These are phyloP conservation scores for Henricia sp. DNA, from an alignment of 53 echinoderm and acorn worm genomes.

Conservation along the genomic window DNA sequence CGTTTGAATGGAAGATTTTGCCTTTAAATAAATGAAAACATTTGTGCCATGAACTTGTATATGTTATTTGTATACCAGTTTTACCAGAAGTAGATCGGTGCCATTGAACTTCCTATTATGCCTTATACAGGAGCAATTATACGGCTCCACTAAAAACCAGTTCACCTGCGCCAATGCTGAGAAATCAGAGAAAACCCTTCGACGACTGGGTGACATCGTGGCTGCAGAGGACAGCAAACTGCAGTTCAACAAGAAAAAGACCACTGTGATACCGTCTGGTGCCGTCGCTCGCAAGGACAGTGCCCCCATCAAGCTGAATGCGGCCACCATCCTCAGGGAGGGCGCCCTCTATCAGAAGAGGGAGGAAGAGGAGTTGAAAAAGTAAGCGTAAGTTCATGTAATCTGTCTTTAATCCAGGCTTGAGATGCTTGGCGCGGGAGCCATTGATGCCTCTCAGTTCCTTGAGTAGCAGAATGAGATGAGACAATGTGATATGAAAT, in stretches of 20 bases:
- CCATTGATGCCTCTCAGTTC: slow-evolving; percentile 93
- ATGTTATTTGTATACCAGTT: too few species aligned
- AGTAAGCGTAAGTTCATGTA: slow-evolving; percentile 75
- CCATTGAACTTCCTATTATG: neutral
- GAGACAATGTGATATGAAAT: slow-evolving; percentile 83
- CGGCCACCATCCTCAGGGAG: slow-evolving; percentile 93
- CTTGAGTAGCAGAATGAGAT: slow-evolving; percentile 89
- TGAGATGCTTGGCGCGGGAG: slow-evolving; percentile 84
- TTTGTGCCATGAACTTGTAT: too few species aligned
- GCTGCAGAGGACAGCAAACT: slow-evolving; percentile 83
- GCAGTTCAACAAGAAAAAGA: slow-evolving; percentile 93
- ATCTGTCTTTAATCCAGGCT: too few species aligned
- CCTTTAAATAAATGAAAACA: too few species aligned
- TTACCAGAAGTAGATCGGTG: too few species aligned
- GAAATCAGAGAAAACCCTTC: slow-evolving; percentile 81
- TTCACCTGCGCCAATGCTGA: slow-evolving; percentile 90
- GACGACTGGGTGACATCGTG: slow-evolving; percentile 70
- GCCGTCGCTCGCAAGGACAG: slow-evolving; percentile 70
- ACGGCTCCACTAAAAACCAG: slow-evolving; percentile 87
- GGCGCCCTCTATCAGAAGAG: slow-evolving; percentile 94
- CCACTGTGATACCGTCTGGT: slow-evolving; percentile 68
- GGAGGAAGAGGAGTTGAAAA: slow-evolving; percentile 91
- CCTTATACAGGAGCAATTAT: slow-evolving; percentile 82
- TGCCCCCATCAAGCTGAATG: slow-evolving; percentile 92
- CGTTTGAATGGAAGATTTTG: too few species aligned